A percentile compares a stretch with the other conserved stretches of the same genome.
Evolutionary conservation across 2,888 invertebrate species (phyloP).

Genomic region (Psylliodes chrysocephalus): DNA sequence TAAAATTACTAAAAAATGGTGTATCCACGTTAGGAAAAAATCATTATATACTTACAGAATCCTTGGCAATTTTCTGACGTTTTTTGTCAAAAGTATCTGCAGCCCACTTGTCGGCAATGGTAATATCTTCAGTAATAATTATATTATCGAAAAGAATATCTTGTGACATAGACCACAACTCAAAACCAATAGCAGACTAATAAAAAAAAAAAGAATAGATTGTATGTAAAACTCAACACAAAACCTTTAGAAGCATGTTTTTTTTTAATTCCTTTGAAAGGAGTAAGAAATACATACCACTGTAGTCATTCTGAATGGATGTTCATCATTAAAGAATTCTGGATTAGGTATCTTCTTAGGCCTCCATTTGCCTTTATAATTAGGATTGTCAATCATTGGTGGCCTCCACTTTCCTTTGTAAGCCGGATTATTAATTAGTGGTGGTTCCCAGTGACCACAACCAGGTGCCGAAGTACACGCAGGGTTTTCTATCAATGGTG

Average conservation of each 20-base stretch:
- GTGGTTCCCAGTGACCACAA: slow-evolving; percentile 91
- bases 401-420: slow-evolving; percentile 96
- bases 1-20: too few relatives aligned
- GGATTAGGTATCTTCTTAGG: slow-evolving; percentile 91
- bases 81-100: slow-evolving; percentile 86
- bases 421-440: slow-evolving; percentile 86
- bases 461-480: slow-evolving; percentile 78
- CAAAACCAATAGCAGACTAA: slow-evolving; percentile 93
- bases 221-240: too few relatives aligned
- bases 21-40: too few relatives aligned
- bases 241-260: too few relatives aligned
- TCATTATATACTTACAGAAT: slow-evolving; percentile 79
- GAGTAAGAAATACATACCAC: slow-evolving; percentile 77
- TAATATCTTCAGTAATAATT: slow-evolving; percentile 85
- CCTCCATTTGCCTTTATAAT: slow-evolving; percentile 95
- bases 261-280: too few relatives aligned
- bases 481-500: slow-evolving; percentile 92
- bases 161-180: slow-evolving; percentile 98
- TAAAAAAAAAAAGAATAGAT: slow-evolving; percentile 49
- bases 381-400: slow-evolving; percentile 89
- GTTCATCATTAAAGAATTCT: slow-evolving; percentile 88
- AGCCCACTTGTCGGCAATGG: slow-evolving; percentile 83
- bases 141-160: slow-evolving; percentile 96
- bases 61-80: slow-evolving; percentile 79
- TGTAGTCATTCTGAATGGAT: slow-evolving; percentile 90